Percentiles rank a stretch among this genome's conserved stretches.
phyloP scores from a whole-genome alignment of 2,888 invertebrate species.

The Portevinia maculata region DNA sequence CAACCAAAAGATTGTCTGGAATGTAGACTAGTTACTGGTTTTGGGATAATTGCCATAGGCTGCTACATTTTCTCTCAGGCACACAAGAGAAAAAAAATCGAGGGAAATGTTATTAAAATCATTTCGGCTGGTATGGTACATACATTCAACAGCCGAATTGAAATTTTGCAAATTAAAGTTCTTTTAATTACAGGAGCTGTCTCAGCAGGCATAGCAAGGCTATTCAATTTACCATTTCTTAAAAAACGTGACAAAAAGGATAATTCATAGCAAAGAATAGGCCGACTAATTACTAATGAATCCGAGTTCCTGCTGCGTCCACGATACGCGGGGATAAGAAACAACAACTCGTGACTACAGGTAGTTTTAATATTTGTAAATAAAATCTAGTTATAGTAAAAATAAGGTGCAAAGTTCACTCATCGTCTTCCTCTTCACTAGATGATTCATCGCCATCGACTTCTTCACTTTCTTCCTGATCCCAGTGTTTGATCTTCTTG shows the following conservation, averaged over 20 bases:
- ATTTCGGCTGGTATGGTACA: conserved; percentile 43
- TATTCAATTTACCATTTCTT: conserved; percentile 46
- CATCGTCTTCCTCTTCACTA: conserved; percentile 53
- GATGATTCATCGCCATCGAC: conserved; percentile 62
- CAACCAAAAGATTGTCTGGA: conserved; percentile 52
- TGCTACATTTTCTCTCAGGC: conserved; percentile 56
- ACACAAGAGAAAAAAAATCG: conserved; percentile 49
- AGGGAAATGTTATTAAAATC: conserved; percentile 48
- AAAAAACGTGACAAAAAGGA: neutral
- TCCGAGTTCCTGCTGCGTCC: no score
- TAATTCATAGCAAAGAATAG: no score
- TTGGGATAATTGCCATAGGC: conserved; percentile 62
- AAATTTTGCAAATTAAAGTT: neutral
- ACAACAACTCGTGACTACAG: neutral
- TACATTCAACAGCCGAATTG: neutral
- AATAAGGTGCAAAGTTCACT: neutral
- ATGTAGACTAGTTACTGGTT: conserved; percentile 58
- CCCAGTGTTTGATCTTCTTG: conserved; percentile 95
- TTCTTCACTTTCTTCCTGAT: conserved; percentile 85
- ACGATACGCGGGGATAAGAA: no score
- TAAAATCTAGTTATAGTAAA: neutral
- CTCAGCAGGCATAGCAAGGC: conserved; percentile 46
- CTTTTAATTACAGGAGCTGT: conserved; percentile 44
- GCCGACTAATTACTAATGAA: no score
- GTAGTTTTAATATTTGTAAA: conserved; percentile 20